phyloP scores from a whole-genome alignment of 2,113 vertebrate genomes.

The Cyanoderma ruficeps region DNA sequence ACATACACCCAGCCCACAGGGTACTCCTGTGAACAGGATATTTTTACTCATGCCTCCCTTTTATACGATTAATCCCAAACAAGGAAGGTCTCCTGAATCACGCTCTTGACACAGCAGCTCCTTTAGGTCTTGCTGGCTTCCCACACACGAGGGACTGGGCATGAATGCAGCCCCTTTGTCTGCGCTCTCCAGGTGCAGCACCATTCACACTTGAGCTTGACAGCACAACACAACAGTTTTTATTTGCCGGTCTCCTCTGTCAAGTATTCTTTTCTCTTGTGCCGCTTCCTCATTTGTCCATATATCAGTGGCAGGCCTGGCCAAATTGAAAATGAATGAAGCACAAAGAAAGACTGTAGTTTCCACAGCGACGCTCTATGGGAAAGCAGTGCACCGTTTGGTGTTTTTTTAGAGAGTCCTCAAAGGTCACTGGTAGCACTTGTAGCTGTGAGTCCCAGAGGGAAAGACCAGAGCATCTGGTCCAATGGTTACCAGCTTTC shows the following conservation, averaged over 20 bases:
- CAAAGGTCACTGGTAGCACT: slow-evolving; percentile 56
- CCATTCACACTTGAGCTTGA: slow-evolving; percentile 76
- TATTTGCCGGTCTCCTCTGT: slow-evolving; percentile 64
- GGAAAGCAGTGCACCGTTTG: not conserved
- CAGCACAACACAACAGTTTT: slow-evolving; percentile 71
- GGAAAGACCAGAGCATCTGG: not conserved
- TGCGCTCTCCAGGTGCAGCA: slow-evolving; percentile 78
- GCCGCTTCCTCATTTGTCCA: slow-evolving; percentile 69
- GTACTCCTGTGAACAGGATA: slow-evolving; percentile 68
- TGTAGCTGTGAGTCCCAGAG: not conserved
- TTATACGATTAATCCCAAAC: slow-evolving; percentile 76
- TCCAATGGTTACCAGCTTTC: not conserved
- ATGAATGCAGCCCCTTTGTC: slow-evolving; percentile 81
- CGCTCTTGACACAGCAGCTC: slow-evolving; percentile 64
- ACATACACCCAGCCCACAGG: slow-evolving; percentile 55
- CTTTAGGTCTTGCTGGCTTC: slow-evolving; percentile 72
- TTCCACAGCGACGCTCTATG: slow-evolving; percentile 49
- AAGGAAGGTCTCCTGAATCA: slow-evolving; percentile 77
- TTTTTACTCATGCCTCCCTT: slow-evolving; percentile 75
- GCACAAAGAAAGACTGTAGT: slow-evolving; percentile 61
- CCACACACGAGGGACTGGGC: slow-evolving; percentile 66
- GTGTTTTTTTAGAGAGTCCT: slow-evolving; percentile 20
- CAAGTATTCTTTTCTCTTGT: slow-evolving; percentile 70
- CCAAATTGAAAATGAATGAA: slow-evolving; percentile 70
- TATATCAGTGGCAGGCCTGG: slow-evolving; percentile 52